phyloP scores from a whole-genome alignment of 2,113 vertebrate genomes.

The Pygoscelis adeliae region DNA sequence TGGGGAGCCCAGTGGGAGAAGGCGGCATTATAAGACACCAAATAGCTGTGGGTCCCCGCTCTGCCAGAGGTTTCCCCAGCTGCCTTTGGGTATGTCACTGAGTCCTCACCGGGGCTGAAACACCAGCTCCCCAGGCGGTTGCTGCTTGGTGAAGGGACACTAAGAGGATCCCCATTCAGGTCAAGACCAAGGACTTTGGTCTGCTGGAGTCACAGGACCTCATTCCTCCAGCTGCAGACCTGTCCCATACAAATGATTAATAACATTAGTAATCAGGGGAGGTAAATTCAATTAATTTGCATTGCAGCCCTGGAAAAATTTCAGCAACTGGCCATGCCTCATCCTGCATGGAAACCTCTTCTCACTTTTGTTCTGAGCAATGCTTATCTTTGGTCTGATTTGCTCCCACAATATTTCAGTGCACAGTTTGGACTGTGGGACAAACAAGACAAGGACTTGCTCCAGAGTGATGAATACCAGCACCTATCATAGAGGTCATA shows the following conservation, averaged over 20 bases:
- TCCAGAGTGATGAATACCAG: neutral
- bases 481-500: neutral
- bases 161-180: neutral
- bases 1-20: neutral
- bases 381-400: neutral
- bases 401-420: neutral
- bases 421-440: neutral
- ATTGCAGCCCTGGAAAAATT: neutral
- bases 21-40: neutral
- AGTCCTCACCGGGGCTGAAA: neutral
- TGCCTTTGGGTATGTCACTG: neutral
- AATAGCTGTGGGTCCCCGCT: neutral
- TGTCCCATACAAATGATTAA: neutral
- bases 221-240: neutral
- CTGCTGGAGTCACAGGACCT: neutral
- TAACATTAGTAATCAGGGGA: neutral
- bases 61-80: neutral
- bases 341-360: neutral
- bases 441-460: neutral
- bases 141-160: rapidly evolving
- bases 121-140: rapidly evolving
- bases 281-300: neutral
- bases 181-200: neutral
- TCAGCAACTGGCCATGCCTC: neutral
- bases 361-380: neutral